Evolutionary conservation across 2,888 invertebrate genomes (phyloP), one percentile per base, ranked within the genome.

Genomic region (Neelides folsomi): DNA sequence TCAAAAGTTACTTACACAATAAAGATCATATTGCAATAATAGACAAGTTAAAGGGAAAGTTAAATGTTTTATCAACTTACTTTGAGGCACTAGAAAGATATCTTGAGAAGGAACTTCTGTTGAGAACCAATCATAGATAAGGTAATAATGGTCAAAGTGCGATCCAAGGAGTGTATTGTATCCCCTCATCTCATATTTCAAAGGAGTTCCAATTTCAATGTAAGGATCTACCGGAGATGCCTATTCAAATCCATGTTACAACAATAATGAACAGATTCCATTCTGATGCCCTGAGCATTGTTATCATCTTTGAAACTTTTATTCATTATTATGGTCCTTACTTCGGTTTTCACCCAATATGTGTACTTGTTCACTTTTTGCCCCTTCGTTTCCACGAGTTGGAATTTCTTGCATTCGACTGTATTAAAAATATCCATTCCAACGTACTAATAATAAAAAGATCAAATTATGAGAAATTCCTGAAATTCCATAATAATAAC

Each of bases 101-200:
- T 77, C 76, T 42, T 79, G 75, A 55, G 79, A 78, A 39, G 84
- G 83, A 38, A 76, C 75, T 35, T 82, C 82, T 7, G 79, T 76
- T 40, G 70, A 69, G 59, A 71, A 77, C 66, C 70, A 72, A 35
- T 79, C 78, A 66, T 94, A 94, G 42, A 83, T 80, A 45, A 95
- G 69, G 68, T 84, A 86, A 68, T 95, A 95, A 70, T 93, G 92
- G 71, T 95, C 94, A 68, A 86, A 94, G 71, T 95, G 94, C 0
- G 93, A 93, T 1, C 93, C 93, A n/a, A 95, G 74, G 1, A 95
- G 74, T 0, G 82, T 79, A 70, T 95, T 93, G 71, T 78, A 94
- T 0, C 94, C 95, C 67, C 80, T 81, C 94, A 95, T 95, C 72
- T 93, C 89, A 69, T 93, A 95, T 56, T 77, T 77, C 53, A 68